phyloP scores from a whole-genome alignment of 2,113 vertebrate genomes.

The Ptilorrhoa leucosticta region DNA sequence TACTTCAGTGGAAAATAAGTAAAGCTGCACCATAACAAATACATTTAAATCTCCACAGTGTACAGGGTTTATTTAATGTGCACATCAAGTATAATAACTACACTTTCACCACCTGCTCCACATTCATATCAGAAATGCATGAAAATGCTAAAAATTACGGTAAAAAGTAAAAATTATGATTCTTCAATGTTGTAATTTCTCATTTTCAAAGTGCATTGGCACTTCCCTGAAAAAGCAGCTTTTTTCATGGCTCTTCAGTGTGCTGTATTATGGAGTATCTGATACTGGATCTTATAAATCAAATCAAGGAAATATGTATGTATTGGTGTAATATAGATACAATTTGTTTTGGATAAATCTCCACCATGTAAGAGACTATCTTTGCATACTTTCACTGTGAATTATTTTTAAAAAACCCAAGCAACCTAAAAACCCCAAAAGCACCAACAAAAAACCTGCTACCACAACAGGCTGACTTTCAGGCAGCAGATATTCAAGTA shows the following conservation, averaged over 20 bases:
- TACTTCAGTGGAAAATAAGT: background rate
- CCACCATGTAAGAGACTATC: accelerated
- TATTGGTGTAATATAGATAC: background rate
- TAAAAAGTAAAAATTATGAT: background rate
- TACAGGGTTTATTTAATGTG: background rate
- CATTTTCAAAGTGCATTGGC: background rate
- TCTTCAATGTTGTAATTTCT: background rate
- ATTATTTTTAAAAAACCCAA: accelerated
- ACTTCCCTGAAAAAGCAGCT: background rate
- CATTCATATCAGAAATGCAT: background rate
- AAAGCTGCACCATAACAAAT: background rate
- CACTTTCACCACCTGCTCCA: background rate
- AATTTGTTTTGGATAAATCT: background rate
- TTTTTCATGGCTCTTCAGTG: background rate
- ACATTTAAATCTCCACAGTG: background rate
- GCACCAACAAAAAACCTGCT: background rate
- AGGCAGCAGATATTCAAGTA: background rate
- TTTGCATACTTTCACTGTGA: background rate
- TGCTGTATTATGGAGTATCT: background rate
- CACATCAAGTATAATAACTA: background rate
- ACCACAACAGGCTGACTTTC: background rate
- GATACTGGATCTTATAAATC: background rate
- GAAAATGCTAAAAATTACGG: background rate
- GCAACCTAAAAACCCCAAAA: background rate
- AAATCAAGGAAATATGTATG: background rate